Conservation (phyloP, 2,797 vertebrate species). For the Botia kubotai region DNA sequence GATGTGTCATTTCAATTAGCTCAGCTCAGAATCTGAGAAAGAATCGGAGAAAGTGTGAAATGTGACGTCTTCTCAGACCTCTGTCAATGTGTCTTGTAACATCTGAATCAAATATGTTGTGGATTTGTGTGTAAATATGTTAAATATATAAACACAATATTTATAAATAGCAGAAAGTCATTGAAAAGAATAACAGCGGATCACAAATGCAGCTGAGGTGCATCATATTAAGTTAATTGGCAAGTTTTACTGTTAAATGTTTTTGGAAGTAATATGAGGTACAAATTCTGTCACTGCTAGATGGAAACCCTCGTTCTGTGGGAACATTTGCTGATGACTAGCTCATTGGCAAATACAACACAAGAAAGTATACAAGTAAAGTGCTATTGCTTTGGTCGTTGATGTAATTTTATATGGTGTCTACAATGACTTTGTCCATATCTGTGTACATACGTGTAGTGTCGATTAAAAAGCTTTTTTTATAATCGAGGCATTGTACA, state of each 20-base stretch:
- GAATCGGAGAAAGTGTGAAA: background rate
- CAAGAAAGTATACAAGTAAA: background rate
- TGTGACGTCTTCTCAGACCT: background rate
- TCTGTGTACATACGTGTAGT: too few relatives aligned
- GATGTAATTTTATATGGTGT: too few relatives aligned
- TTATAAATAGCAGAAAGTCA: background rate
- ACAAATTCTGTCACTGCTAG: background rate
- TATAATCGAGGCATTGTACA: too few relatives aligned
- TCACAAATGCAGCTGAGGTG: background rate
- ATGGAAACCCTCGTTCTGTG: background rate
- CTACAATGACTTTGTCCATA: too few relatives aligned
- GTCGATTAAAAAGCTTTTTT: too few relatives aligned
- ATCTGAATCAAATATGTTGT: background rate
- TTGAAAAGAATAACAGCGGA: background rate
- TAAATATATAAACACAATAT: background rate
- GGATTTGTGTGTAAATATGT: background rate
- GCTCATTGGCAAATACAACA: background rate
- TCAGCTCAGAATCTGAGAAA: background rate
- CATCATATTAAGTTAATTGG: slow-evolving; percentile 1
- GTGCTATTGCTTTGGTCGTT: too few relatives aligned
- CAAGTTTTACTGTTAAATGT: background rate
- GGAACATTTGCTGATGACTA: background rate
- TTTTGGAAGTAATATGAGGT: background rate
- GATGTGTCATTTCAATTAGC: slow-evolving; percentile 4
- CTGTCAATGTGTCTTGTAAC: background rate